Conservation (phyloP, 2,113 vertebrate species). For the Mirounga angustirostris region DNA sequence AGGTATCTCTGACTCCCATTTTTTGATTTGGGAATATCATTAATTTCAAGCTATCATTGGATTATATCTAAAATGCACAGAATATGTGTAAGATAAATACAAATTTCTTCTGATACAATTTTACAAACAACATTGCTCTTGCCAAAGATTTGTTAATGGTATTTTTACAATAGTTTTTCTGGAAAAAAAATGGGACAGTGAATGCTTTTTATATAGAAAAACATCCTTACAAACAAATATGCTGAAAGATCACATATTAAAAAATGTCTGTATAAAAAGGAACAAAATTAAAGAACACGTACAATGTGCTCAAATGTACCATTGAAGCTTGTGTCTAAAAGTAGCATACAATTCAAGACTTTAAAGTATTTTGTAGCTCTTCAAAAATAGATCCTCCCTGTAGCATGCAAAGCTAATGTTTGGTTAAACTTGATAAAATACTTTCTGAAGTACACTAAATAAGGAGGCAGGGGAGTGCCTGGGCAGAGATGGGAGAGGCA, state of each 20-base stretch:
- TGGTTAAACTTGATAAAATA: slow-evolving; percentile 2
- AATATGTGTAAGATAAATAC: neutral
- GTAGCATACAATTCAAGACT: neutral
- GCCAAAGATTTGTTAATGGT: neutral
- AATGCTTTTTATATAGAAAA: neutral
- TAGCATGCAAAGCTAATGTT: slow-evolving; percentile 25
- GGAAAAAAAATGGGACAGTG: neutral
- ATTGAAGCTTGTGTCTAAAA: neutral
- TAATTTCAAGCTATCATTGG: neutral
- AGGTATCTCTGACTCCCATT: neutral
- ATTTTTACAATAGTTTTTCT: neutral
- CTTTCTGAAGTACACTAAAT: neutral
- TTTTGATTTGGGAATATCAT: neutral
- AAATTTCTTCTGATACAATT: slow-evolving; percentile 29
- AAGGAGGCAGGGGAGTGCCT: neutral
- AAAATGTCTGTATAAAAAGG: neutral
- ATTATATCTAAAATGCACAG: slow-evolving; percentile 13
- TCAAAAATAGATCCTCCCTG: neutral
- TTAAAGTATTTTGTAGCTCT: slow-evolving; percentile 27
- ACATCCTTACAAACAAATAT: neutral
- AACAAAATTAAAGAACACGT: slow-evolving; percentile 4
- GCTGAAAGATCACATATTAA: neutral
- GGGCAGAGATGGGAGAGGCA: neutral
- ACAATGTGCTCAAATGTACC: neutral
- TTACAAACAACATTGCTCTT: neutral